Conservation (phyloP, 2,797 vertebrate species). For the Periophthalmus magnuspinnatus region DNA sequence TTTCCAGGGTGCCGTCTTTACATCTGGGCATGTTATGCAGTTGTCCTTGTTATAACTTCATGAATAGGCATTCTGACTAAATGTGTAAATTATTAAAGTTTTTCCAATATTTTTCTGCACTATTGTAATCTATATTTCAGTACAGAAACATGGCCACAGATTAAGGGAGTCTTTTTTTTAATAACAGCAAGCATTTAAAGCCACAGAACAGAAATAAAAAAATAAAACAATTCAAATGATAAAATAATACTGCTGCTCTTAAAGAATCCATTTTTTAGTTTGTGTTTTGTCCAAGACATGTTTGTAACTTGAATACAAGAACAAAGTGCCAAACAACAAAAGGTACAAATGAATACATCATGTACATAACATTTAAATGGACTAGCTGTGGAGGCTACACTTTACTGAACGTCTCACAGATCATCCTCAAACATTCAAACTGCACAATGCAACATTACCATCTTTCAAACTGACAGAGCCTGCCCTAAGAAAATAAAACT, state of each 20-base stretch:
- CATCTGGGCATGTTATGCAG: no score
- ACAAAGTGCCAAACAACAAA: background rate
- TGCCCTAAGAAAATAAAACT: constrained; percentile 35
- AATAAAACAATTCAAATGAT: constrained; percentile 14
- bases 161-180: constrained; percentile 31
- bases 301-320: constrained; percentile 1
- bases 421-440: background rate
- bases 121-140: no score
- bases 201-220: constrained; percentile 35
- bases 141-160: background rate
- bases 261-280: background rate
- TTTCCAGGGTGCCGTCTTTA: no score
- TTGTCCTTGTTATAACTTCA: no score
- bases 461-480: constrained; percentile 19
- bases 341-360: background rate
- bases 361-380: constrained; percentile 10
- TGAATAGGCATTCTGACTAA: no score
- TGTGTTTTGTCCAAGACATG: background rate
- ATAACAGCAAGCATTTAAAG: constrained; percentile 33
- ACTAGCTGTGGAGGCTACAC: background rate
- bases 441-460: background rate
- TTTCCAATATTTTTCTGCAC: no score
- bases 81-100: no score
- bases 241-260: constrained; percentile 8
- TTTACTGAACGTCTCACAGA: background rate